phyloP scores from a whole-genome alignment of 2,888 invertebrate genomes.

The Rhopalosiphum nymphaeae region DNA sequence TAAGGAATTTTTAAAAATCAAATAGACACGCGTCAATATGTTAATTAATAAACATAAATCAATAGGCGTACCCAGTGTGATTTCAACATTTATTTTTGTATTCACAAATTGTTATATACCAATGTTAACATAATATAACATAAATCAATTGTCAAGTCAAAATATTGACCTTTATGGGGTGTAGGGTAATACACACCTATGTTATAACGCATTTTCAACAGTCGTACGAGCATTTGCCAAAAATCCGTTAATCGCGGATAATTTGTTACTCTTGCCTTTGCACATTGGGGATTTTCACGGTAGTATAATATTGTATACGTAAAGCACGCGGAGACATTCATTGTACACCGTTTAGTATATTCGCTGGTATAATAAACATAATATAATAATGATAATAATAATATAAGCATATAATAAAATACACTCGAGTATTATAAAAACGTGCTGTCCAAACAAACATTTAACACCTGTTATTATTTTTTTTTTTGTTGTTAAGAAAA shows the following conservation, averaged over 20 bases:
- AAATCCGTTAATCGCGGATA: neutral
- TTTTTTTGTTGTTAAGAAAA: neutral
- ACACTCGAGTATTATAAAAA: neutral
- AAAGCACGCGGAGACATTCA: neutral
- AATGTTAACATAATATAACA: neutral
- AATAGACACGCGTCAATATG: neutral
- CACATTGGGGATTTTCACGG: neutral
- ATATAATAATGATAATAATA: neutral
- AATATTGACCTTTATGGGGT: neutral
- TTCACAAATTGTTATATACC: neutral
- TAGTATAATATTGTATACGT: neutral
- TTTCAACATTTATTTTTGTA: neutral
- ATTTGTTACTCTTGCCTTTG: neutral
- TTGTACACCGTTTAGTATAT: neutral
- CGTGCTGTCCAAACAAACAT: neutral
- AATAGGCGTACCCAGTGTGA: neutral
- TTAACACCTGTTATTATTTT: conserved; percentile 43
- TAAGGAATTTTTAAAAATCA: neutral
- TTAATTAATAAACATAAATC: neutral
- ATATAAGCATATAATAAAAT: neutral
- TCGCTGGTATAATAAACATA: neutral
- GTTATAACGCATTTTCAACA: neutral
- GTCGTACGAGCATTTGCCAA: neutral
- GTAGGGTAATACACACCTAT: neutral
- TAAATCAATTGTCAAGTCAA: neutral